Evolutionary conservation across 1,140 invertebrate species (phyloP).

Genomic region (Papilio dardanus): DNA sequence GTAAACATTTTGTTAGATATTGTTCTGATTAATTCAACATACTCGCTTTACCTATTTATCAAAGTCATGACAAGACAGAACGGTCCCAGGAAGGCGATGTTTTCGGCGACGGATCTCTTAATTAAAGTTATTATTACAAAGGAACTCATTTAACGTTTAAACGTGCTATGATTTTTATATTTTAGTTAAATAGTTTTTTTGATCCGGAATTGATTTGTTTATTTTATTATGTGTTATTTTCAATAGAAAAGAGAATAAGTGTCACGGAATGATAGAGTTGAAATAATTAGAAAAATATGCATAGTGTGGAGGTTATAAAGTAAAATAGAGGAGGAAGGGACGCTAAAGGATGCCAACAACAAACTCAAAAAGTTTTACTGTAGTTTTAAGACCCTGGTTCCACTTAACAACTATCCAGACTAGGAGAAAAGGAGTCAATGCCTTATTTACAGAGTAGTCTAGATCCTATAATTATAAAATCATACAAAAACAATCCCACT

Average conservation of each 20-base stretch:
- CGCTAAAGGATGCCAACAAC: too few species aligned
- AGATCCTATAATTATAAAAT: neutral
- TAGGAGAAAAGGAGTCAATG: neutral
- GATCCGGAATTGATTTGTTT: too few species aligned
- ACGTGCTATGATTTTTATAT: neutral
- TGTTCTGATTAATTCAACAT: neutral
- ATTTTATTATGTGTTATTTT: too few species aligned
- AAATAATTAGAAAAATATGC: too few species aligned
- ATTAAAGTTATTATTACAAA: constrained; percentile 16
- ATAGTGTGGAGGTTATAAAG: too few species aligned
- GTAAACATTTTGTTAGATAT: neutral
- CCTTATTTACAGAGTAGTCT: neutral
- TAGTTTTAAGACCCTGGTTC: too few species aligned
- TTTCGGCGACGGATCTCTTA: constrained; percentile 22
- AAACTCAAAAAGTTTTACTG: too few species aligned
- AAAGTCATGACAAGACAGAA: constrained; percentile 14
- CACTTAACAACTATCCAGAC: too few species aligned
- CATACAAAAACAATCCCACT: constrained; percentile 3
- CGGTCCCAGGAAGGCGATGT: constrained; percentile 5
- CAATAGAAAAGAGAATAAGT: too few species aligned
- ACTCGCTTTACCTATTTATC: constrained; percentile 2
- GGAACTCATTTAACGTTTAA: neutral
- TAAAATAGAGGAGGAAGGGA: too few species aligned
- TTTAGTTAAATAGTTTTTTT: too few species aligned
- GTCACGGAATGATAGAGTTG: too few species aligned